Evolutionary conservation across 2,797 vertebrate genomes (phyloP).

Genomic region (Bothrops alternatus): DNA sequence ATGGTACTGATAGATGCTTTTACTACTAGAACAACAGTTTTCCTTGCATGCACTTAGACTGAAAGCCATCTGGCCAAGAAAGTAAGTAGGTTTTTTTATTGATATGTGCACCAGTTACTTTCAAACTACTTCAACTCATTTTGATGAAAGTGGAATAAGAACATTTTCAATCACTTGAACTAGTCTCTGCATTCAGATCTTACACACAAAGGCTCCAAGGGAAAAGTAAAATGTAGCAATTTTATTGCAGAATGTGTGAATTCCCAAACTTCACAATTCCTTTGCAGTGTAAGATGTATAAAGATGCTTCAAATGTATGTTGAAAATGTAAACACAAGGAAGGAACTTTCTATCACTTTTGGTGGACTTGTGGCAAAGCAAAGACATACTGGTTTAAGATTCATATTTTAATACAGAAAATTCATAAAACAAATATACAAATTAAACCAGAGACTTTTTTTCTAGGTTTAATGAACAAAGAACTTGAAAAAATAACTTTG

Average conservation of each 20-base stretch:
- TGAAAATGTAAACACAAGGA: neutral
- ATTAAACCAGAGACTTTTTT: neutral
- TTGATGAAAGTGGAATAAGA: slow-evolving; percentile 7
- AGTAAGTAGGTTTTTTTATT: neutral
- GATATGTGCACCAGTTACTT: neutral
- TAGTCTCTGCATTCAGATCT: neutral
- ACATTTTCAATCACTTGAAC: neutral
- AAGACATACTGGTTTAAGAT: neutral
- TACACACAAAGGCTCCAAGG: neutral
- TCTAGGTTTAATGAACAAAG: neutral
- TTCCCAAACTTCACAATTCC: neutral
- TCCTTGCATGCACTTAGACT: neutral
- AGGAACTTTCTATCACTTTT: neutral
- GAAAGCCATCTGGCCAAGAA: neutral
- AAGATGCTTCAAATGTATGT: neutral
- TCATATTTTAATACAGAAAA: neutral
- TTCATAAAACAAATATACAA: neutral
- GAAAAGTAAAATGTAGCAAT: neutral
- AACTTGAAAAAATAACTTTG: neutral
- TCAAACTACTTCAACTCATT: neutral
- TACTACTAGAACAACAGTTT: neutral
- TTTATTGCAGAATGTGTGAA: neutral
- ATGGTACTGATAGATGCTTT: neutral
- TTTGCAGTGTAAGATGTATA: neutral
- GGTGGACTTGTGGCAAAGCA: neutral